phyloP scores from a whole-genome alignment of 2,888 invertebrate species.

The Calliphora vomitoria region DNA sequence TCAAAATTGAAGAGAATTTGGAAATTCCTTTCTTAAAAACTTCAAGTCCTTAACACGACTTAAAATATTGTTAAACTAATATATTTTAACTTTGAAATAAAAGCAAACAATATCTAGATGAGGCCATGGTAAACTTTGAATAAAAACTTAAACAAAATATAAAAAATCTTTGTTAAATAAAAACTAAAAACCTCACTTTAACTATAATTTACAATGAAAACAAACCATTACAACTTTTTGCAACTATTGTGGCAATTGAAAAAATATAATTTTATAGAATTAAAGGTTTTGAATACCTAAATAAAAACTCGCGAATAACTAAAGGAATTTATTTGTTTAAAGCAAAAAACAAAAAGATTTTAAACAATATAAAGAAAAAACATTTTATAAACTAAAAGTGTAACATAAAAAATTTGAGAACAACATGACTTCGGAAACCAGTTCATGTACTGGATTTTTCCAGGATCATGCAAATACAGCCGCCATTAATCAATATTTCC shows the following conservation, averaged over 20 bases:
- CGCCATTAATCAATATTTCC: conserved; percentile 81
- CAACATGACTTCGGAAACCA: conserved; percentile 64
- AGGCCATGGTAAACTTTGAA: neutral
- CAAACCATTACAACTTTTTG: conserved; percentile 62
- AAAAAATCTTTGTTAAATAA: neutral
- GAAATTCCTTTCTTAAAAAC: neutral
- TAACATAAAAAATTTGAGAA: neutral
- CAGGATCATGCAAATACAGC: conserved; percentile 80
- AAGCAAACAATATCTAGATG: conserved; percentile 62
- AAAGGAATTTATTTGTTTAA: neutral
- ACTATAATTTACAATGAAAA: conserved; percentile 69
- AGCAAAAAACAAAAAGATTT: neutral
- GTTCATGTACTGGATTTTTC: conserved; percentile 82
- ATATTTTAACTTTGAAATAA: conserved; percentile 46
- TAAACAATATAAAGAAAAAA: neutral
- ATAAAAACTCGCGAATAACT: neutral
- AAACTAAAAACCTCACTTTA: neutral
- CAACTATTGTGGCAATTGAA: conserved; percentile 71
- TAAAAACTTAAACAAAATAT: neutral
- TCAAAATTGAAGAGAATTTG: too few relatives aligned
- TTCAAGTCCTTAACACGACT: too few relatives aligned
- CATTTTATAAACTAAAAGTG: neutral
- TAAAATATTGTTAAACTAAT: neutral
- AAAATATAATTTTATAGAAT: conserved; percentile 66
- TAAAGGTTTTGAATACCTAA: conserved; percentile 71